Percentiles rank a stretch among this genome's conserved stretches.
Conservation (phyloP, 2,113 vertebrate species). For the Shinisaurus crocodilurus region DNA sequence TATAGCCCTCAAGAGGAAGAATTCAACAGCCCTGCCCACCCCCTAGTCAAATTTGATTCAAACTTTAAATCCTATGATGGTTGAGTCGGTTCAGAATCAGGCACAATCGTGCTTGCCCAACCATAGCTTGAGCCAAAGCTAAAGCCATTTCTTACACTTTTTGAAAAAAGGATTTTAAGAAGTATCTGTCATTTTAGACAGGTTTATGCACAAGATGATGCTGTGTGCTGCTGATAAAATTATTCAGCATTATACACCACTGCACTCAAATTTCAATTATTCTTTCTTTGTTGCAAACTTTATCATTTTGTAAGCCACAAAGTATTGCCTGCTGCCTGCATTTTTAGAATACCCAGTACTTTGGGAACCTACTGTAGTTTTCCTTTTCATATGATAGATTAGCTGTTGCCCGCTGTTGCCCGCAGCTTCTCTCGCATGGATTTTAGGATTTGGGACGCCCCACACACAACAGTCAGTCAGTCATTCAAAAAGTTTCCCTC, state of each 20-base stretch:
- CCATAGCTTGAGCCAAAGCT: constrained; percentile 8
- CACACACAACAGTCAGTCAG: no score
- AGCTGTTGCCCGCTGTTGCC: no score
- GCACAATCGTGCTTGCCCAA: background rate
- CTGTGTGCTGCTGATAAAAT: constrained; percentile 23
- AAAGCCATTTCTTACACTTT: background rate
- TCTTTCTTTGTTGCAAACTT: background rate
- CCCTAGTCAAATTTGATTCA: constrained; percentile 25
- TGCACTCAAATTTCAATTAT: constrained; percentile 18
- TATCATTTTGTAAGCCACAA: background rate
- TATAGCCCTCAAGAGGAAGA: background rate
- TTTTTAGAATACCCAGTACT: background rate
- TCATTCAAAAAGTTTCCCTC: no score
- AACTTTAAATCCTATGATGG: constrained; percentile 27
- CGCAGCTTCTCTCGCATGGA: no score
- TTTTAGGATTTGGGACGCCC: no score
- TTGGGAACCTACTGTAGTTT: constrained; percentile 14
- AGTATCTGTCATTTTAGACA: background rate
- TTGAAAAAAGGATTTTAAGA: constrained; percentile 42
- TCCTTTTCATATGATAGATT: constrained; percentile 33
- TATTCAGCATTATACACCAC: background rate
- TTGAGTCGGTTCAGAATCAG: constrained; percentile 17
- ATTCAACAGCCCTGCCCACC: background rate
- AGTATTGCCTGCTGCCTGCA: background rate
- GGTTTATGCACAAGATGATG: constrained; percentile 14